These are phyloP conservation scores for Carollia perspicillata DNA, from an alignment of 2,113 vertebrate species.

Conservation along the genomic window DNA sequence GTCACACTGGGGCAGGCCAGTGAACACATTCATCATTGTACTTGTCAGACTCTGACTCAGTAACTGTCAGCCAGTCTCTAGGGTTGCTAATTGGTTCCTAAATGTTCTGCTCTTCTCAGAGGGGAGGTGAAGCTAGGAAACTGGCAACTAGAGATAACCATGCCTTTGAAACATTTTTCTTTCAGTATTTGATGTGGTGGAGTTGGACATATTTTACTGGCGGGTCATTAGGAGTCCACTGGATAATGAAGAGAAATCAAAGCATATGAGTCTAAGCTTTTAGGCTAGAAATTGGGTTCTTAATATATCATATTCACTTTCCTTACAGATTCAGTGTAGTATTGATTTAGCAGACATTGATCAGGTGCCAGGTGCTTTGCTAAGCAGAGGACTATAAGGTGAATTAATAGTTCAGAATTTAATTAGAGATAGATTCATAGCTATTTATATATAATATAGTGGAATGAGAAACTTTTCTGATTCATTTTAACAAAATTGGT, in stretches of 20 bases:
- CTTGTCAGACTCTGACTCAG: neutral
- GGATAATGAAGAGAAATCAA: neutral
- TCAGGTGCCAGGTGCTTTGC: neutral
- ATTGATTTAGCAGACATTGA: neutral
- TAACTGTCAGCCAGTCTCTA: no score
- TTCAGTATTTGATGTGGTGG: neutral
- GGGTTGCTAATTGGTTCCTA: neutral
- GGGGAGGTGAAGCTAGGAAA: neutral
- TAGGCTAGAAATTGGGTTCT: neutral
- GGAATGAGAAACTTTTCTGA: neutral
- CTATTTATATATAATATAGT: neutral
- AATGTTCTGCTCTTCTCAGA: neutral
- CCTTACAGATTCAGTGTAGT: neutral
- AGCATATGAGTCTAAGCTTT: neutral
- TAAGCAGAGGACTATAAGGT: neutral
- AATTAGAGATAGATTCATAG: neutral
- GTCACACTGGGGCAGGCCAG: no score
- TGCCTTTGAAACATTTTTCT: neutral
- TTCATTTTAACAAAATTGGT: neutral
- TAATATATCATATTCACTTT: neutral
- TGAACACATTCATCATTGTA: accelerated
- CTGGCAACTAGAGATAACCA: neutral
- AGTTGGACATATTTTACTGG: neutral
- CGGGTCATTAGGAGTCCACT: neutral
- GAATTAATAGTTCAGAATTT: neutral